phyloP scores from a whole-genome alignment of 2,888 invertebrate genomes.

The Meiosimyza platycephala region DNA sequence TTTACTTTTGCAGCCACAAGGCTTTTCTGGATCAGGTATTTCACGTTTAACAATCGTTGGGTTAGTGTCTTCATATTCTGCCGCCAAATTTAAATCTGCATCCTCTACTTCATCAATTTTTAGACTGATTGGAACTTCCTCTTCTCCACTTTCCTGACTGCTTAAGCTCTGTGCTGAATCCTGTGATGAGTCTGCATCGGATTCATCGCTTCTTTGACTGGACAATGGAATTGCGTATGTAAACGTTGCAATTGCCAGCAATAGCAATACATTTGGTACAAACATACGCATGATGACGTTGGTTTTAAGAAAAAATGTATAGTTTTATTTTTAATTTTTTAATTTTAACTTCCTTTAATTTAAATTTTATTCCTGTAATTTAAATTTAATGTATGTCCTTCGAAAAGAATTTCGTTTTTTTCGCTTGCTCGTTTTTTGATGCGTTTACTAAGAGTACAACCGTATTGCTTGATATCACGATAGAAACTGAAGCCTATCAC shows the following conservation, averaged over 20 bases:
- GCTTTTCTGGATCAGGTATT: constrained; percentile 32
- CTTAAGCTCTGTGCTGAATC: neutral
- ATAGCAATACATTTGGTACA: constrained; percentile 9
- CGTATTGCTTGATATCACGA: constrained; percentile 19
- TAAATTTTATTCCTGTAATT: neutral
- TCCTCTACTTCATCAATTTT: no score
- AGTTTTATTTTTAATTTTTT: neutral
- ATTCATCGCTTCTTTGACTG: neutral
- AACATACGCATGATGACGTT: constrained; percentile 22
- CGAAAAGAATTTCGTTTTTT: neutral
- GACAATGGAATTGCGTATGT: neutral
- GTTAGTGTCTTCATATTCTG: neutral
- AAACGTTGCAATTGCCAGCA: constrained; percentile 3
- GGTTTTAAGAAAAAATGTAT: neutral
- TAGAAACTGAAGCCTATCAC: constrained; percentile 20
- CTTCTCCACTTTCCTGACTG: constrained; percentile 21
- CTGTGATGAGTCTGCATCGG: neutral
- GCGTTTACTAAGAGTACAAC: neutral
- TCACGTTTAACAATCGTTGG: constrained; percentile 26
- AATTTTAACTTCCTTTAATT: no score
- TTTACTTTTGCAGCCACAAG: neutral
- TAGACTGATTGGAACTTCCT: no score
- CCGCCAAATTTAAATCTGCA: no score
- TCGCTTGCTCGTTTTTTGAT: neutral
- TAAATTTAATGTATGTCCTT: neutral